Percentiles rank a stretch among this genome's conserved stretches.
phyloP scores from a whole-genome alignment of 1,140 invertebrate species.

The Coptotermes formosanus region DNA sequence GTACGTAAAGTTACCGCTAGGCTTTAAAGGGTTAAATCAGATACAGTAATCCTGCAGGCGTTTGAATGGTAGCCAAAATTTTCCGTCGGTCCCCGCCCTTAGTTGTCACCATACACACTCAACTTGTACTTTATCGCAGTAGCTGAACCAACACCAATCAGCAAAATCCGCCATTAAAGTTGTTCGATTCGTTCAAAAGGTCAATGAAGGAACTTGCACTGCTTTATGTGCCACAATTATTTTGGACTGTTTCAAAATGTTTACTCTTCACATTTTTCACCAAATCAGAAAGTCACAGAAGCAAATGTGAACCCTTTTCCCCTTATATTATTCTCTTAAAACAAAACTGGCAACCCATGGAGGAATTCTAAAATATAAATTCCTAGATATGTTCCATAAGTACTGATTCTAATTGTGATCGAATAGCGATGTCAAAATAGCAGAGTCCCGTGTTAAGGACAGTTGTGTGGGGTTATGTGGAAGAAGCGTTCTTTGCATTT shows the following conservation, averaged over 20 bases:
- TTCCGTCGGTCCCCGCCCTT: not conserved
- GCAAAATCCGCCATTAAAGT: not conserved
- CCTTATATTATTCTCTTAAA: too few species aligned
- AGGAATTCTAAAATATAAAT: too few species aligned
- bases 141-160: not conserved
- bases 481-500: too few species aligned
- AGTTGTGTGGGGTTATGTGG: too few species aligned
- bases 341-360: too few species aligned
- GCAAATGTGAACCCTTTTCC: too few species aligned
- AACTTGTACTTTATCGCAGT: not conserved
- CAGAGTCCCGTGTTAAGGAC: too few species aligned
- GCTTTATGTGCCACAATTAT: not conserved
- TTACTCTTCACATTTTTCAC: not conserved
- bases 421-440: too few species aligned
- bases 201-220: not conserved
- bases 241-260: not conserved
- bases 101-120: not conserved
- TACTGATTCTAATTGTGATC: too few species aligned
- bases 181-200: not conserved
- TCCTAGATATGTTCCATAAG: too few species aligned
- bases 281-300: not conserved
- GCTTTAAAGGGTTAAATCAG: too few species aligned
- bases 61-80: not conserved
- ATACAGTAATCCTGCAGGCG: not conserved
- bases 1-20: too few species aligned